Base-by-base conservation (phyloP, 2,797 vertebrate species). In the Rhinoraja longicauda region DNA sequence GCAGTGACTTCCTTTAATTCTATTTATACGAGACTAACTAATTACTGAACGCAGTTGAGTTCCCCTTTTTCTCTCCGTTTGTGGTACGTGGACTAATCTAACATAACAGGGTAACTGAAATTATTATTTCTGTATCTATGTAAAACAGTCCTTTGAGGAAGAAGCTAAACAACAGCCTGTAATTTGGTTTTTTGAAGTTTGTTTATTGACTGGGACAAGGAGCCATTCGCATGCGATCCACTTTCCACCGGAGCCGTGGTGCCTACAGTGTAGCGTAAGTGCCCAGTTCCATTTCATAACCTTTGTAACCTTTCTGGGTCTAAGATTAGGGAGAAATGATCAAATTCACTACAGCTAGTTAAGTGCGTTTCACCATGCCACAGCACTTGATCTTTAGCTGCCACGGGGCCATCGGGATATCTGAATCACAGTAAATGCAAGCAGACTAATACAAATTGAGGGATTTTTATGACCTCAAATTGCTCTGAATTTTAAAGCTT, bases 21-120 rank as follows among this genome's bases (percentile, higher is more conserved):
- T 88, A 67, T n/a, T 53, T 57, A 45, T 7, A 92, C 8, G 13
- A 57, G 21, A 92, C 67, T 67, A 29, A n/a, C 57, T 86, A 67
- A 19, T 67, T 36, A 67, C 36, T 67, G 17, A 67, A 88, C n/a
- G 73, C 32, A 39, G 88, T 70, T 39, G 24, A 72, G 70, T 75
- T 92, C 70, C 90, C n/a, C 90, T 75, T 92, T 92, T 19, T 75
- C 90, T 75, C 12, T 21, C 70, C 45, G 70, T 73, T 73, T 21
- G 0, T 32, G 19, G 79, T 26, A 73, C 70, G 21, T 64, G 64
- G 90, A 73, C 24, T n/a, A 39, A 26, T n/a, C 57, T 90, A 10
- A 4, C 39, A 26, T 92, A 24, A 8, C 24, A 29, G 36, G 21
- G 1, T 70, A 39, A 29, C 9, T 67, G 59, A 88, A 88, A 36